Evolutionary conservation across 2,113 vertebrate genomes (phyloP), one percentile per base, ranked within the genome.

Genomic region (Hypocryptadius cinnamomeus): DNA sequence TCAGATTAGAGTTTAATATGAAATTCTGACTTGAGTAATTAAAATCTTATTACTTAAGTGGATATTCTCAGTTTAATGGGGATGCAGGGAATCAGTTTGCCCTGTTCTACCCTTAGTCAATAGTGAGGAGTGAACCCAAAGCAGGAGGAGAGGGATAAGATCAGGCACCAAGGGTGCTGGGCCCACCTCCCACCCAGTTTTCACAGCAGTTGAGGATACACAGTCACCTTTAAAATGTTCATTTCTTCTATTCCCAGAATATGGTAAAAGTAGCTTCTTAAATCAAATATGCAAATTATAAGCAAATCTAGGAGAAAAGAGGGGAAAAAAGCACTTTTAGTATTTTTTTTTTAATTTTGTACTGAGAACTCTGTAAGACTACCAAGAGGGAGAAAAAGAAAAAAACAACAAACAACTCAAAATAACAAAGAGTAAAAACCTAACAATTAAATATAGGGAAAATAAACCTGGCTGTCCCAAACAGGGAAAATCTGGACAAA

Each of bases 21-120:
- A 93, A 94, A 90, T 94, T 95, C 80, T 93, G 92, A 93, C 85
- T 93, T 72, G 91, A 57, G 84, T 94, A 96, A 96, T 96, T 93
- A 95, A 95, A 92, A 94, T 94, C 85, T 92, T 91, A 90, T 90
- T 96, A 91, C 66, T 96, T 93, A 94, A 94, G 84, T 82, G 80
- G 78, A 92, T 76, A 53, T 76, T 93, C 77, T 89, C 61, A 5
- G 40, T 90, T 93, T 94, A 96, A 94, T 53, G 80, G 64, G 86
- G 80, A 89, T 74, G 68, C 15, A 44, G 93, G 83, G 86, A 89
- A 92, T 89, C 57, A 0, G n/a, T 31, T 93, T 84, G 87, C 73
- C 80, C 66, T 81, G 48, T 20, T 87, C 50, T 71, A 72, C 57
- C 71, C 61, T 68, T 53, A 74, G 81, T 83, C 82, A 94, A 63